Evolutionary conservation across 2,888 invertebrate genomes (phyloP).

Genomic region (Scaptomyza parva): DNA sequence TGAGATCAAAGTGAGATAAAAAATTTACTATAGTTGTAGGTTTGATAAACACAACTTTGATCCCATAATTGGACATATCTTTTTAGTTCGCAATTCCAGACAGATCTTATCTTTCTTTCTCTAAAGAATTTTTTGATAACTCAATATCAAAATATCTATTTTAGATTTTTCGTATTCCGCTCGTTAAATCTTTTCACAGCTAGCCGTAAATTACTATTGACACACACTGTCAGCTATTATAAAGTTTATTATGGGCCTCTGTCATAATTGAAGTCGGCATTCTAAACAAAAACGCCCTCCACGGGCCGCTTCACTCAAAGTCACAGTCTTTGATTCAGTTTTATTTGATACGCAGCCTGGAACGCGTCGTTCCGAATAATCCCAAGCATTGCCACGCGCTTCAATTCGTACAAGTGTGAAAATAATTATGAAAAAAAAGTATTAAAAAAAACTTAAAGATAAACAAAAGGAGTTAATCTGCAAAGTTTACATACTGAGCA

Average conservation of each 20-base stretch:
- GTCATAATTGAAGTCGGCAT: slow-evolving; percentile 60
- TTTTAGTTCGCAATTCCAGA: no score
- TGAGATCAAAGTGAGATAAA: not conserved
- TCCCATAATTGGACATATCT: no score
- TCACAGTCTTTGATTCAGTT: slow-evolving; percentile 49
- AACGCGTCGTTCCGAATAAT: slow-evolving; percentile 53
- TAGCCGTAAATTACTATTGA: slow-evolving; percentile 32
- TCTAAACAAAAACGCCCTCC: slow-evolving; percentile 46
- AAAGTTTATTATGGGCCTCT: slow-evolving; percentile 49
- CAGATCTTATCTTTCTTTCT: no score
- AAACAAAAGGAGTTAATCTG: slow-evolving; percentile 9
- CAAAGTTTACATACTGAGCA: slow-evolving; percentile 17
- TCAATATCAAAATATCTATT: no score
- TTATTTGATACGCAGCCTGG: slow-evolving; percentile 40
- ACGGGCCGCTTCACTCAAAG: slow-evolving; percentile 56
- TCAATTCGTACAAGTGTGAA: slow-evolving; percentile 45
- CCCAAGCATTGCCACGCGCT: slow-evolving; percentile 65
- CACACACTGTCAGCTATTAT: slow-evolving; percentile 46
- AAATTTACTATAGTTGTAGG: not conserved
- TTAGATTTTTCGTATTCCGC: not conserved
- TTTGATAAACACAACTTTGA: not conserved
- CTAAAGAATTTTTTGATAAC: no score
- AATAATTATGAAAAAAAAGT: slow-evolving; percentile 22
- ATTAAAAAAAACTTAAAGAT: not conserved
- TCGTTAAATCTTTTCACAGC: not conserved